These are phyloP conservation scores for Guaruba guarouba DNA, from an alignment of 2,113 vertebrate species.

Conservation along the genomic window DNA sequence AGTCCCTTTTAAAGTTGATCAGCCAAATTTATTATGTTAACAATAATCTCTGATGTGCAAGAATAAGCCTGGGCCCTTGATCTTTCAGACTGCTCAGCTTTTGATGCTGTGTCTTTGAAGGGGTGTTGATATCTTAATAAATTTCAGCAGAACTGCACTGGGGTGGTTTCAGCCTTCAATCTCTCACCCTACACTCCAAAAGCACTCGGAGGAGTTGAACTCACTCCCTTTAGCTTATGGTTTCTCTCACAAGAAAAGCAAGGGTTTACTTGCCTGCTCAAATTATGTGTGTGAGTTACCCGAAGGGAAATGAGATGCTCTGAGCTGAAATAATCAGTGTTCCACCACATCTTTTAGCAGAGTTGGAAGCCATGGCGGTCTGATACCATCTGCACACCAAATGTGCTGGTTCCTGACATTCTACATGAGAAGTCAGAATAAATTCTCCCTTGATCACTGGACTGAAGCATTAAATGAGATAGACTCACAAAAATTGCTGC, in stretches of 20 bases:
- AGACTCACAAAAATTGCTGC: background rate
- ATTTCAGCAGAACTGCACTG: background rate
- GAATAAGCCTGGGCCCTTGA: background rate
- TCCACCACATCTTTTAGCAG: background rate
- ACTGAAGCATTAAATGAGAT: background rate
- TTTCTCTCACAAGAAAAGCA: background rate
- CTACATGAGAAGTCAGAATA: background rate
- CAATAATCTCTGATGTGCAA: background rate
- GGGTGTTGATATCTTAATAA: constrained; percentile 14
- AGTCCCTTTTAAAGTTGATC: background rate
- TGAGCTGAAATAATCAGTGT: background rate
- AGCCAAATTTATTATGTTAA: constrained; percentile 10
- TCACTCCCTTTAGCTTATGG: background rate
- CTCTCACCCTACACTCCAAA: background rate
- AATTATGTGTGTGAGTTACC: background rate
- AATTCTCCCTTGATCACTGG: constrained; percentile 10
- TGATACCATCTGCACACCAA: constrained; percentile 40
- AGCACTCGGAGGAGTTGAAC: background rate
- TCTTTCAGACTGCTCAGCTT: constrained; percentile 26
- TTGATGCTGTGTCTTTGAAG: constrained; percentile 13
- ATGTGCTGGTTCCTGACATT: constrained; percentile 25
- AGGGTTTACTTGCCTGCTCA: background rate
- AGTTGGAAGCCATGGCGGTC: background rate
- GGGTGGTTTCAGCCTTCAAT: background rate
- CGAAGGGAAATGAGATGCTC: background rate